Evolutionary conservation across 2,888 invertebrate species (phyloP).

Genomic region (Sclerodermus sp.): DNA sequence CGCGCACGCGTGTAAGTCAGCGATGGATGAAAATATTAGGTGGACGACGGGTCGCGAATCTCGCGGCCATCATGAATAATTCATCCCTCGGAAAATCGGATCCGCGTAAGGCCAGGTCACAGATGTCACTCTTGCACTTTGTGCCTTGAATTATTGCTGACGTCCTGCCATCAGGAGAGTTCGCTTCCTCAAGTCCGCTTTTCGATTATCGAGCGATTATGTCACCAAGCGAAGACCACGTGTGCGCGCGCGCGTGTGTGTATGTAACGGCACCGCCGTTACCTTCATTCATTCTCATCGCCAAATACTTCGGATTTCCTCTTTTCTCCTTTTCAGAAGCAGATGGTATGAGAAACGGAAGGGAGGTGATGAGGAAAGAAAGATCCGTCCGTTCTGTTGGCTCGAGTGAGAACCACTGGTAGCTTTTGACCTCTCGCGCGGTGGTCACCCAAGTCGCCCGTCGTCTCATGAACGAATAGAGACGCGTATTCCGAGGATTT

Average conservation of each 20-base stretch:
- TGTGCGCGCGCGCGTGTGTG: too few relatives aligned
- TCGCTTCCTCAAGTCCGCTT: slow-evolving; percentile 20
- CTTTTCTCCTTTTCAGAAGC: too few relatives aligned
- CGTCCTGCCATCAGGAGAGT: slow-evolving; percentile 12
- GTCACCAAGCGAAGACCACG: too few relatives aligned
- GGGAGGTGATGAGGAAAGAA: too few relatives aligned
- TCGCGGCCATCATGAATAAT: slow-evolving; percentile 22
- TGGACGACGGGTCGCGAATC: too few relatives aligned
- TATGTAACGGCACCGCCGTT: too few relatives aligned
- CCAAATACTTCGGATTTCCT: too few relatives aligned
- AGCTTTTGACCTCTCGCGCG: slow-evolving; percentile 41
- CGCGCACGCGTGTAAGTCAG: too few relatives aligned
- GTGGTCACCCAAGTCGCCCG: slow-evolving; percentile 34
- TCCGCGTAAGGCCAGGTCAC: slow-evolving; percentile 30
- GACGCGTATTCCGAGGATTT: slow-evolving; percentile 38
- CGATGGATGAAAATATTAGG: too few relatives aligned
- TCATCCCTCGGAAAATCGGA: slow-evolving; percentile 30
- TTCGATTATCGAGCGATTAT: slow-evolving; percentile 26
- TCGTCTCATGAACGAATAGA: slow-evolving; percentile 36
- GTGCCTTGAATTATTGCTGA: slow-evolving; percentile 29
- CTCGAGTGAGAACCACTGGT: slow-evolving; percentile 34
- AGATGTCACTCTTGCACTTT: slow-evolving; percentile 31
- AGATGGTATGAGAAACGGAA: too few relatives aligned
- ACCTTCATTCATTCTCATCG: too few relatives aligned
- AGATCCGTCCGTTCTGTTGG: too few relatives aligned